phyloP scores from a whole-genome alignment of 2,797 vertebrate genomes.

The Ctenopoma kingsleyae region DNA sequence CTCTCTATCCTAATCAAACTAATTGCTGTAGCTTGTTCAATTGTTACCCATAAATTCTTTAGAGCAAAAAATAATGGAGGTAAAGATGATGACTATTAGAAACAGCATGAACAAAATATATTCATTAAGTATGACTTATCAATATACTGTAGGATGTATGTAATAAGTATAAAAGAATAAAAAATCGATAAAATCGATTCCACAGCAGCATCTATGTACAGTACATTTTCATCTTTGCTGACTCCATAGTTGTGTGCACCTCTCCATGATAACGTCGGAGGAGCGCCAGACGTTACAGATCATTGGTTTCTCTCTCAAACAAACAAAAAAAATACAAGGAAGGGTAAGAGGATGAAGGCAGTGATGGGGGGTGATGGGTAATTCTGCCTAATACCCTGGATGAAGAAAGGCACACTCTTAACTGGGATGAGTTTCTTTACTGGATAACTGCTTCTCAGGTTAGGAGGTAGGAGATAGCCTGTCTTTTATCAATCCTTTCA shows the following conservation, averaged over 20 bases:
- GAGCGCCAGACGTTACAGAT: slow-evolving; percentile 62
- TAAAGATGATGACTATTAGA: neutral
- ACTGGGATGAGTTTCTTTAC: slow-evolving; percentile 42
- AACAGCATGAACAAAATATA: neutral
- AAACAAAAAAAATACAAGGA: slow-evolving; percentile 16
- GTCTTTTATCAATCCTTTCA: slow-evolving; percentile 49
- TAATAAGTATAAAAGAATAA: neutral
- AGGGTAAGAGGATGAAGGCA: slow-evolving; percentile 55
- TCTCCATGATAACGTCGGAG: slow-evolving; percentile 60
- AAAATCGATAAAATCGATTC: neutral
- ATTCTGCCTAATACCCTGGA: slow-evolving; percentile 58
- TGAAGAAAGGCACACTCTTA: slow-evolving; percentile 39
- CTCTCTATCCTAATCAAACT: slow-evolving; percentile 24
- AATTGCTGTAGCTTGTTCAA: slow-evolving; percentile 5
- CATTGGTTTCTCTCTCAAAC: slow-evolving; percentile 51
- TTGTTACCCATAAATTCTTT: neutral
- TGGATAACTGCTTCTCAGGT: slow-evolving; percentile 37
- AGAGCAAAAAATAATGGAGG: neutral
- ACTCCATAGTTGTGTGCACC: slow-evolving; percentile 13
- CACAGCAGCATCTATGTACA: neutral
- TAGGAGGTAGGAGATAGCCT: slow-evolving; percentile 22
- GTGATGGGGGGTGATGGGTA: slow-evolving; percentile 44
- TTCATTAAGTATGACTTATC: neutral
- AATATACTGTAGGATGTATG: neutral
- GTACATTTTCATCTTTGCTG: slow-evolving; percentile 33